phyloP scores from a whole-genome alignment of 2,888 invertebrate species.

The Aproaerema taeniolella region DNA sequence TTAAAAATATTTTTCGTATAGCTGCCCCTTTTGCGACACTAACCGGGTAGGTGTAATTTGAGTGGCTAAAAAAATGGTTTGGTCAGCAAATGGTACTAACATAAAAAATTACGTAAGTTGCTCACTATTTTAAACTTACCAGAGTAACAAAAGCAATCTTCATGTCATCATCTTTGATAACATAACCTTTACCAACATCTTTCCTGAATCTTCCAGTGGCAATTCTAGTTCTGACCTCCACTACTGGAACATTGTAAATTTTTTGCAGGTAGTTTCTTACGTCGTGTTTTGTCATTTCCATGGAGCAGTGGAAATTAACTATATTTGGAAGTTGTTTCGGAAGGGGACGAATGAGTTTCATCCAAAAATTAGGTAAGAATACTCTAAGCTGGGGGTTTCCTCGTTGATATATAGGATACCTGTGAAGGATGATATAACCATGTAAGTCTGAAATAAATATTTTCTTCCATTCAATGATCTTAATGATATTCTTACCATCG shows the following conservation, averaged over 20 bases:
- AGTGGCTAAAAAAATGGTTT: too few relatives aligned
- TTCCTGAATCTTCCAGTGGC: constrained; percentile 81
- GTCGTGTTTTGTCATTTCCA: constrained; percentile 95
- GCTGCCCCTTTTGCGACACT: too few relatives aligned
- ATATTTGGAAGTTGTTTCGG: constrained; percentile 85
- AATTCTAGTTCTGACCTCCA: constrained; percentile 87
- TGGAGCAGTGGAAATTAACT: constrained; percentile 93
- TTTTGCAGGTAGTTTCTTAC: constrained; percentile 96
- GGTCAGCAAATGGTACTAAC: too few relatives aligned
- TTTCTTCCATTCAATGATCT: neutral
- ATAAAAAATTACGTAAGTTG: too few relatives aligned
- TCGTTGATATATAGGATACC: constrained; percentile 93
- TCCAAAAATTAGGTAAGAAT: constrained; percentile 97
- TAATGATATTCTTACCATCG: constrained; percentile 44
- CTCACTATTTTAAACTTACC: constrained; percentile 79
- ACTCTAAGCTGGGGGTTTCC: constrained; percentile 96
- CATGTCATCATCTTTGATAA: constrained; percentile 89
- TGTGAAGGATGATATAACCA: constrained; percentile 40
- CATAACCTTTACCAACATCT: constrained; percentile 78
- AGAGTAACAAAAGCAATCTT: constrained; percentile 88
- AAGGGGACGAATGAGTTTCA: constrained; percentile 89
- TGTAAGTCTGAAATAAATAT: constrained; percentile 4
- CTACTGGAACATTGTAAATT: constrained; percentile 92
- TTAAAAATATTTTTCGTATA: too few relatives aligned
- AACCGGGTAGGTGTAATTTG: too few relatives aligned